Percentiles rank a stretch among this genome's conserved stretches.
These are phyloP conservation scores for Microhierax caerulescens DNA, from an alignment of 2,797 vertebrate genomes.

Conservation along the genomic window DNA sequence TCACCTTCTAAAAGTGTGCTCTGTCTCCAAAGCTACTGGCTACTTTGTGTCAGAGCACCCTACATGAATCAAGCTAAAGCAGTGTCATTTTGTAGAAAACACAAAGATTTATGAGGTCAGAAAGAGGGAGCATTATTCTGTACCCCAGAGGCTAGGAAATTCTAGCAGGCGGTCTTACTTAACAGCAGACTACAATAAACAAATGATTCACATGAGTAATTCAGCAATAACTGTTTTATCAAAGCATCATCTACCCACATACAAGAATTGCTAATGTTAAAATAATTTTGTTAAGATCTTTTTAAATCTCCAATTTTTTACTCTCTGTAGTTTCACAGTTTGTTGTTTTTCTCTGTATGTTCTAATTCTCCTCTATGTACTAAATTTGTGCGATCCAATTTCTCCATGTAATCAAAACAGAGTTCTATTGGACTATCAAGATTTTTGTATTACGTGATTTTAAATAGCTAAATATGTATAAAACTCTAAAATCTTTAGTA, in stretches of 20 bases:
- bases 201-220: neutral
- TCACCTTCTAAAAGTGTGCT: neutral
- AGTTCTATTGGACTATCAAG: neutral
- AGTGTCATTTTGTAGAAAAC: neutral
- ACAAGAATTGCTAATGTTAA: neutral
- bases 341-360: neutral
- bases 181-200: neutral
- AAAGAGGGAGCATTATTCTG: neutral
- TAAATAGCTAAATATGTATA: neutral
- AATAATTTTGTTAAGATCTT: neutral
- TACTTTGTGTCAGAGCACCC: neutral
- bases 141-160: neutral
- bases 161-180: neutral
- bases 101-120: neutral
- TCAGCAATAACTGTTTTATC: neutral
- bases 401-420: neutral
- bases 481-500: neutral
- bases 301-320: neutral
- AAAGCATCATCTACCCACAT: neutral
- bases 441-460: neutral
- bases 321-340: neutral
- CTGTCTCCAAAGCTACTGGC: neutral
- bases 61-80: neutral
- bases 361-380: neutral
- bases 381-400: neutral